These are phyloP conservation scores for Odocoileus virginianus DNA, from an alignment of 2,113 vertebrate species.

Conservation along the genomic window DNA sequence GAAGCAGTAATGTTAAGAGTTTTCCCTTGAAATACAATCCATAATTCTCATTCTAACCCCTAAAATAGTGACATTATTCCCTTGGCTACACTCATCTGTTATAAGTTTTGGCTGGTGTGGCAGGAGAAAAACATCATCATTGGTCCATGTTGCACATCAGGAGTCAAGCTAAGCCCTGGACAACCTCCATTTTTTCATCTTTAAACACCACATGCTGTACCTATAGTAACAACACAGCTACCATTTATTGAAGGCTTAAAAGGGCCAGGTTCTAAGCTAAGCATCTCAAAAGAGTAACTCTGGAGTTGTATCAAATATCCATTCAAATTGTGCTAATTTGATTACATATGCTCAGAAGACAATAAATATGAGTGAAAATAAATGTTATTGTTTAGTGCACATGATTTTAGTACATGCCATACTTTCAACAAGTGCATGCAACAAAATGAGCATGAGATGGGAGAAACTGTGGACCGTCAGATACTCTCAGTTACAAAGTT, in stretches of 20 bases:
- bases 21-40: slow-evolving; percentile 23
- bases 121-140: neutral
- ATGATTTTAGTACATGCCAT: neutral
- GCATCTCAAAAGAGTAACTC: slow-evolving; percentile 36
- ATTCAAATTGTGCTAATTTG: slow-evolving; percentile 41
- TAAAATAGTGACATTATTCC: slow-evolving; percentile 36
- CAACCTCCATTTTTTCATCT: slow-evolving; percentile 15
- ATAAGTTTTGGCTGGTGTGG: neutral
- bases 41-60: neutral
- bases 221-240: neutral
- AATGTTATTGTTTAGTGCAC: neutral
- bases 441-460: neutral
- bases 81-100: neutral
- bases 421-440: neutral
- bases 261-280: neutral
- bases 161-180: neutral
- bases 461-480: neutral
- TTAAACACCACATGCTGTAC: neutral
- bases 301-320: neutral
- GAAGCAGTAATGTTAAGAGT: neutral
- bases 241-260: slow-evolving; percentile 8
- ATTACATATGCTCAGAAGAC: neutral
- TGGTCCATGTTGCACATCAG: neutral
- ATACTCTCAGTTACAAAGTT: neutral
- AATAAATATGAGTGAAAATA: slow-evolving; percentile 33